Base-by-base conservation (phyloP, 2,888 invertebrate genomes). In the Microplitis deprimator region DNA sequence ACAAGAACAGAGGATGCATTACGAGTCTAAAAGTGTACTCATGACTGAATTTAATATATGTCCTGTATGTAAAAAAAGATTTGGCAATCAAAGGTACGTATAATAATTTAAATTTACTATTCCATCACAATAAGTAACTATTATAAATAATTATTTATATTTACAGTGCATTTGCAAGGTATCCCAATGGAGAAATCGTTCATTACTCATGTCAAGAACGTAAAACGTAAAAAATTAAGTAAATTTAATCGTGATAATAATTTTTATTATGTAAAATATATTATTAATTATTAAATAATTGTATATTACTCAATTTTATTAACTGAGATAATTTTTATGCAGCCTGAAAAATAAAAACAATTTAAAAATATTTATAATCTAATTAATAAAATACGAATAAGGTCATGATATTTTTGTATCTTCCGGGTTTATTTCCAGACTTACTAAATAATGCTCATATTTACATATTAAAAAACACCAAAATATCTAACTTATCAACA, bases 31-130 rank as follows among this genome's bases (percentile, higher is more conserved):
- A 87, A 95, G 94, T 86, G 94, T 98, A 68, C 91, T 95, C 1
- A 94, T 99, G 82, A 96, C 94, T 17, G 97, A 98, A 83, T 94
- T 95, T 84, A 96, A 95, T 86, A 93, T 96, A 75, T 99, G 99
- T 89, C 94, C 94, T 0, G 96, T 96, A 1, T 99, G 99, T 90
- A 96, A 95, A 88, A 98, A 98, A 88, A 93, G 96, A 76, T 98
- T 99, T 90, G 95, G 96, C 17, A 96, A 96, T 90, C 96, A 96
- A 91, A 97, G 95, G 95, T 95, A 87, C 7, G 70, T 60, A 75
- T 82, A 79, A 60, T 60, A 67, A 60, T 68, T 38, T 77, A 20
- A 62, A 72, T 29, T 38, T 40, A 50, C 6, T 17, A 67, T 41
- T 6, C 7, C 13, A n/a, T 17, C 16, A 62, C 1, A 16, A 20